Base-by-base conservation (phyloP, 1,140 invertebrate species). In the Aphelinus certus region DNA sequence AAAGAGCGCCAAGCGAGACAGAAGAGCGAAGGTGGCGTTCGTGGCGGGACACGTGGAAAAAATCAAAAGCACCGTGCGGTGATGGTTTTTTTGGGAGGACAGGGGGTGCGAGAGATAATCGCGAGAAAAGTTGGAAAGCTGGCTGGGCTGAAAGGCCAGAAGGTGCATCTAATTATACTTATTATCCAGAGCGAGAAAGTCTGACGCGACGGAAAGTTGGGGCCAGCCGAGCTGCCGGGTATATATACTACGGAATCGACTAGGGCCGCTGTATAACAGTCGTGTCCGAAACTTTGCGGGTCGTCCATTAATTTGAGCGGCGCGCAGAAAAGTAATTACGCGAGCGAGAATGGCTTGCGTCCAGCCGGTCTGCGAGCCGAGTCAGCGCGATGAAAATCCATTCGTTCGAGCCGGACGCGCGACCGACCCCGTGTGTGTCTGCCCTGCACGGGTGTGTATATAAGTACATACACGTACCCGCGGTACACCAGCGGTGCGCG, bases 291-390 rank as follows among this genome's bases (percentile, higher is more conserved):
- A 78, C 68, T 78, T 78, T 76, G 76, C 68, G 76, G 26, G 68
- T 73, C 72, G 63, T 69, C 56, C 72, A 70, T 74, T 66, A 73
- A 73, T 73, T 73, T 76, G 73, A 66, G 77, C 77, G 67, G 71
- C 69, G 26, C 26, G 73, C 55, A 56, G 75, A 63, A 78, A 79
- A 80, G 77, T 80, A 80, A 78, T 78, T 80, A 78, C 63, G 71
- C 42, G 53, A 68, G 57, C 73, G 26, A 67, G 62, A 56, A 77
- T 76, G 69, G 70, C 76, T 73, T 62, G 67, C 74, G 75, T 75
- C 76, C 79, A 76, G 71, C 45, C 61, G 45, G 60, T 71, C 7
- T 26, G 9, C 42, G 9, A 72, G 74, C 55, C 55, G 71, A 80
- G 73, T 80, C 79, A 80, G 73, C 76, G 73, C 73, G 53, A 60